A percentile compares a stretch with the other conserved stretches of the same genome.
phyloP scores from a whole-genome alignment of 2,113 vertebrate genomes.

The Bos indicus region DNA sequence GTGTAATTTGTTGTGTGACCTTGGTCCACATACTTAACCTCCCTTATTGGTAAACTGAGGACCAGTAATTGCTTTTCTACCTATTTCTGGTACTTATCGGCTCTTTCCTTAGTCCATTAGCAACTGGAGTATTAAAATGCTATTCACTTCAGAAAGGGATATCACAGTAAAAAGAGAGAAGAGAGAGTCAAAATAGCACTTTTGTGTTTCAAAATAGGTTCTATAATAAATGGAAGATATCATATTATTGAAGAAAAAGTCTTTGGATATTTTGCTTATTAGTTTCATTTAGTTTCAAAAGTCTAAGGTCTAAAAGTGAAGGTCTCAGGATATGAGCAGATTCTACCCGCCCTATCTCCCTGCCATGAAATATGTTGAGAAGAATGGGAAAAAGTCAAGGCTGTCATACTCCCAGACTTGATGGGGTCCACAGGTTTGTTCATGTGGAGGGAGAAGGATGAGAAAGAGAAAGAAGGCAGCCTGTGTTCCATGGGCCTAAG shows the following conservation, averaged over 20 bases:
- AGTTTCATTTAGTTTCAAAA: not conserved
- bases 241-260: not conserved
- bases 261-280: not conserved
- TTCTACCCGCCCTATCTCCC: rapidly evolving
- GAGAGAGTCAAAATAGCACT: not conserved
- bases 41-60: not conserved
- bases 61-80: not conserved
- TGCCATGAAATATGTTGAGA: not conserved
- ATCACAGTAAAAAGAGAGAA: not conserved
- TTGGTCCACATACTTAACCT: not conserved
- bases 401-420: not conserved
- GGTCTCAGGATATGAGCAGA: not conserved
- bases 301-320: not conserved
- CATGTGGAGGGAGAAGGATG: not conserved
- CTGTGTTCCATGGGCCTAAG: not conserved
- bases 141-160: not conserved
- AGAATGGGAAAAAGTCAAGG: not conserved
- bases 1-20: not conserved
- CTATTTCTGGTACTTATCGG: not conserved
- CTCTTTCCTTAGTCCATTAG: not conserved
- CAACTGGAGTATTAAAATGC: not conserved
- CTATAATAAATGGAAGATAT: not conserved
- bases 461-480: not conserved
- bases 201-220: not conserved
- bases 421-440: not conserved